Percentiles rank a stretch among this genome's conserved stretches.
These are phyloP conservation scores for Odontocerum albicorne DNA, from an alignment of 2,888 invertebrate genomes.

Conservation along the genomic window DNA sequence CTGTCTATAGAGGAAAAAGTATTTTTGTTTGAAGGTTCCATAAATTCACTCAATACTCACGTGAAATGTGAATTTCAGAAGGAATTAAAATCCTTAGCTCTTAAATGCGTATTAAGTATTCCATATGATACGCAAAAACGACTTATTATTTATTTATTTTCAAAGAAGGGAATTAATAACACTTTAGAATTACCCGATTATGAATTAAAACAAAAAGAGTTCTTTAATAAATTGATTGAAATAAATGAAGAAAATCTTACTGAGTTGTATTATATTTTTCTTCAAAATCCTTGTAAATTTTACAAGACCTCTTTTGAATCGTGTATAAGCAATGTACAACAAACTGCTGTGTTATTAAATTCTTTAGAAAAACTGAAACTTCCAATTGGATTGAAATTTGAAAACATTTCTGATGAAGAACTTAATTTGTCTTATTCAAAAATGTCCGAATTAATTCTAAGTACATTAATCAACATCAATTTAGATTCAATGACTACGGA, in stretches of 20 bases:
- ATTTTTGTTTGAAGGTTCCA: constrained; percentile 12
- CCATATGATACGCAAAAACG: constrained; percentile 6
- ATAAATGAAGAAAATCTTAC: constrained; percentile 9
- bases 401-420: too few species aligned
- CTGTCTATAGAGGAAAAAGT: constrained; percentile 5
- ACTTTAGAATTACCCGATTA: constrained; percentile 23
- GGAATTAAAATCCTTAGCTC: constrained; percentile 9
- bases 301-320: constrained; percentile 13
- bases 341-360: constrained; percentile 10
- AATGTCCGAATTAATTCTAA: constrained; percentile 11
- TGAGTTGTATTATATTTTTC: constrained; percentile 20
- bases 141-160: constrained; percentile 10
- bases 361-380: constrained; percentile 15
- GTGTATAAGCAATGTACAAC: constrained; percentile 11
- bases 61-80: constrained; percentile 11
- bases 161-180: constrained; percentile 1
- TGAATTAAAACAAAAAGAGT: constrained; percentile 19
- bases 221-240: constrained; percentile 29
- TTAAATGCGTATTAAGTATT: constrained; percentile 8
- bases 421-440: too few species aligned
- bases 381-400: too few species aligned
- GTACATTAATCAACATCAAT: constrained; percentile 15
- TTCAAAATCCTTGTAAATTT: constrained; percentile 29
- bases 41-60: constrained; percentile 7
- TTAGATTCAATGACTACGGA: constrained; percentile 6